Percentiles rank a stretch among this genome's conserved stretches.
Conservation (phyloP, 2,797 vertebrate species). For the Xenentodon cancila region DNA sequence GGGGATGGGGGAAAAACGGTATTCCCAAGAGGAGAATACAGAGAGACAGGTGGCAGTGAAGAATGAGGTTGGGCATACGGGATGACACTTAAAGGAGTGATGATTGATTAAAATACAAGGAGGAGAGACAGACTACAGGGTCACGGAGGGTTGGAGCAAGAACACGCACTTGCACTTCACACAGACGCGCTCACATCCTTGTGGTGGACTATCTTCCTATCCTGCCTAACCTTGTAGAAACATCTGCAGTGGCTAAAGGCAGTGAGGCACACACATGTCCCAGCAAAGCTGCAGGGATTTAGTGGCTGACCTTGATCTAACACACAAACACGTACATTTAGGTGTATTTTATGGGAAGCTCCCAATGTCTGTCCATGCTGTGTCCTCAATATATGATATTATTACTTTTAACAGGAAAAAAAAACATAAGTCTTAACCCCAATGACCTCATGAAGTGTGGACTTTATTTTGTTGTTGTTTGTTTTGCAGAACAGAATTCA, state of each 20-base stretch:
- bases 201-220: slow-evolving; percentile 28
- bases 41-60: slow-evolving; percentile 55
- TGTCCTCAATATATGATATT: too few relatives aligned
- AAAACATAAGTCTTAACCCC: not conserved
- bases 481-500: too few relatives aligned
- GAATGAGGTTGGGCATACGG: slow-evolving; percentile 55
- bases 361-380: too few relatives aligned
- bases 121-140: slow-evolving; percentile 70
- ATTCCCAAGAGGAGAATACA: slow-evolving; percentile 31
- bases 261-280: slow-evolving; percentile 33
- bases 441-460: too few relatives aligned
- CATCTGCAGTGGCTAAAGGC: slow-evolving; percentile 36
- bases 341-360: too few relatives aligned
- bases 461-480: too few relatives aligned
- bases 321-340: not conserved
- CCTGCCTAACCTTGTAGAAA: slow-evolving; percentile 44
- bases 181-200: slow-evolving; percentile 35
- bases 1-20: not conserved
- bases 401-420: not conserved
- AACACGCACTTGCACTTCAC: slow-evolving; percentile 52
- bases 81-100: slow-evolving; percentile 62
- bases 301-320: slow-evolving; percentile 16
- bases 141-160: slow-evolving; percentile 62
- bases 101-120: slow-evolving; percentile 71
- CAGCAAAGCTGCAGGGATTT: slow-evolving; percentile 27